Evolutionary conservation across 2,113 vertebrate genomes (phyloP).

Genomic region (Ursus arctos): DNA sequence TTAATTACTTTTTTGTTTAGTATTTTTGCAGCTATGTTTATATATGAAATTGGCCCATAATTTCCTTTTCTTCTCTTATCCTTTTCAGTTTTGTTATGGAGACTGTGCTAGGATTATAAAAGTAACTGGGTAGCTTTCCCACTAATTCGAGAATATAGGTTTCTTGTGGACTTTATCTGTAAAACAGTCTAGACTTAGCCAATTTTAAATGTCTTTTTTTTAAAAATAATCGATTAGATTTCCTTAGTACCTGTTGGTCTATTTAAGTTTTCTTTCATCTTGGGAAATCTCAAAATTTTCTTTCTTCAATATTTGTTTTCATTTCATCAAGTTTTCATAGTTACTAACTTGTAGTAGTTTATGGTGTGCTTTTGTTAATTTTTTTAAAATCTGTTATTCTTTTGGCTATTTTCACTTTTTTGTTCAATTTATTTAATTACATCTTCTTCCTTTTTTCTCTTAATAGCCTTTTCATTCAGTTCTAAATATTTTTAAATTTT

Average conservation of each 20-base stretch:
- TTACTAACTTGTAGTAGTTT: neutral
- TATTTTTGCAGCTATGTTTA: neutral
- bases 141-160: neutral
- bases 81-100: neutral
- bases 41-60: neutral
- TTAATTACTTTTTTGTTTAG: neutral
- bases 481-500: constrained; percentile 50
- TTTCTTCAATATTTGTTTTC: constrained; percentile 29
- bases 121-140: neutral
- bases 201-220: neutral
- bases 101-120: neutral
- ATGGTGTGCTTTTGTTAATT: constrained; percentile 6
- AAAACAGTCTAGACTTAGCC: neutral
- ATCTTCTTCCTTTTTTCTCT: neutral
- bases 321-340: neutral
- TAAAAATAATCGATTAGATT: neutral
- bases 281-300: neutral
- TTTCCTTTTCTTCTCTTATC: constrained; percentile 9
- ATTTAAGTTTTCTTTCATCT: constrained; percentile 8
- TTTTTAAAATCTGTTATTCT: neutral
- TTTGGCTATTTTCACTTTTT: neutral
- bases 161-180: neutral
- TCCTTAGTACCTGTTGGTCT: neutral
- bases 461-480: neutral
- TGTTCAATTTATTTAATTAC: neutral